These are phyloP conservation scores for Hyaena hyaena DNA, from an alignment of 2,113 vertebrate species.

Conservation along the genomic window DNA sequence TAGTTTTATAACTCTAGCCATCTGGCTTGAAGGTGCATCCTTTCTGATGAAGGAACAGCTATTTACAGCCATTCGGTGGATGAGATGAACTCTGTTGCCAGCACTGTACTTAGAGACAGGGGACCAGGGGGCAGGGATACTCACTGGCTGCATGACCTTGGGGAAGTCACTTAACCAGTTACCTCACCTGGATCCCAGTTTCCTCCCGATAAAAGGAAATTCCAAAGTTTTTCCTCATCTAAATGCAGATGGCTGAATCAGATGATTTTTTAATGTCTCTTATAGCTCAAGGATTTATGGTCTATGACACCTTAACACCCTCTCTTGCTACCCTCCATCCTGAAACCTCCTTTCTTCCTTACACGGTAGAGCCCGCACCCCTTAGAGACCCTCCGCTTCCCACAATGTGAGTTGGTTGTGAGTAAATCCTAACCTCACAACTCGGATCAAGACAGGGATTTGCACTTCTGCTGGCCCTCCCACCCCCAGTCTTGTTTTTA, in stretches of 20 bases:
- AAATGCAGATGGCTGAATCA: background rate
- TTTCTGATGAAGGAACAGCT: slow-evolving; percentile 38
- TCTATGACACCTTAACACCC: background rate
- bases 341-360: background rate
- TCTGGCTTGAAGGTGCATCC: slow-evolving; percentile 69
- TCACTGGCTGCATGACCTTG: slow-evolving; percentile 22
- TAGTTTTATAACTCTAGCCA: slow-evolving; percentile 71
- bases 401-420: background rate
- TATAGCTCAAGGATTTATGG: background rate
- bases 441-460: background rate
- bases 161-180: background rate
- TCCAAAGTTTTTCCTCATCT: background rate
- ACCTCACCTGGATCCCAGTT: background rate
- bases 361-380: background rate
- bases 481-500: background rate
- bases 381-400: background rate
- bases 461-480: background rate
- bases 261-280: background rate
- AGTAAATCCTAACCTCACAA: slow-evolving; percentile 5
- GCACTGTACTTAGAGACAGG: background rate
- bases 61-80: slow-evolving; percentile 42
- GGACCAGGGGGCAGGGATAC: accelerated
- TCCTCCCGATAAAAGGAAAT: background rate
- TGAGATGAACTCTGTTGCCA: background rate
- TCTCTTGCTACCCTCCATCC: background rate